Percentiles rank a stretch among this genome's conserved stretches.
These are phyloP conservation scores for Eretmochelys imbricata DNA, from an alignment of 2,113 vertebrate genomes.

Conservation along the genomic window DNA sequence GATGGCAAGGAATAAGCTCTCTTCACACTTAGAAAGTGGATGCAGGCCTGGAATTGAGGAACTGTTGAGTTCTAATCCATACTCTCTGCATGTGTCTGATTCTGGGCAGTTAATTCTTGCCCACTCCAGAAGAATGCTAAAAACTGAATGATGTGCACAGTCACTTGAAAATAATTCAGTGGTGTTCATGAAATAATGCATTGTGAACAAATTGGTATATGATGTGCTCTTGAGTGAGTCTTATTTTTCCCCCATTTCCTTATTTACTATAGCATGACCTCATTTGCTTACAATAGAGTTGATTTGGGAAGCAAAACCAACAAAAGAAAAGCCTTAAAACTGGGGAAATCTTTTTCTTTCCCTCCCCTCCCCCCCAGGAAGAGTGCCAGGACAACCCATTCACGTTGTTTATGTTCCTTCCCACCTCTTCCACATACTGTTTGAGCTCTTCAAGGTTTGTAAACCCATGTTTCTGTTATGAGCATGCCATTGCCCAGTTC, in stretches of 20 bases:
- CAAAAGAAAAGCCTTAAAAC: background rate
- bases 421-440: slow-evolving; percentile 98
- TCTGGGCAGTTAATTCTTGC: background rate
- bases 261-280: background rate
- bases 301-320: background rate
- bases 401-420: slow-evolving; percentile 96
- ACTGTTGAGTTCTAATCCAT: background rate
- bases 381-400: slow-evolving; percentile 84
- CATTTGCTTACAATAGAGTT: background rate
- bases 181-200: background rate
- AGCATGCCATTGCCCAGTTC: background rate
- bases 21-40: background rate
- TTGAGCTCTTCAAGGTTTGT: slow-evolving; percentile 98
- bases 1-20: background rate
- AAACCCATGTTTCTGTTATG: background rate
- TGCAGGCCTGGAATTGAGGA: background rate
- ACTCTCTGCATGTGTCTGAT: background rate
- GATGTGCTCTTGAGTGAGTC: accelerated
- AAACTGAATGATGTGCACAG: background rate
- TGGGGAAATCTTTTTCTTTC: background rate
- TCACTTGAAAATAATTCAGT: background rate
- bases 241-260: background rate
- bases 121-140: background rate
- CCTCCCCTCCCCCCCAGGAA: slow-evolving; percentile 78
- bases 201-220: background rate